A percentile compares a stretch with the other conserved stretches of the same genome.
Conservation (phyloP, 35 echinoderm and acorn worm genomes). For the Strongylocentrotus purpuratus region DNA sequence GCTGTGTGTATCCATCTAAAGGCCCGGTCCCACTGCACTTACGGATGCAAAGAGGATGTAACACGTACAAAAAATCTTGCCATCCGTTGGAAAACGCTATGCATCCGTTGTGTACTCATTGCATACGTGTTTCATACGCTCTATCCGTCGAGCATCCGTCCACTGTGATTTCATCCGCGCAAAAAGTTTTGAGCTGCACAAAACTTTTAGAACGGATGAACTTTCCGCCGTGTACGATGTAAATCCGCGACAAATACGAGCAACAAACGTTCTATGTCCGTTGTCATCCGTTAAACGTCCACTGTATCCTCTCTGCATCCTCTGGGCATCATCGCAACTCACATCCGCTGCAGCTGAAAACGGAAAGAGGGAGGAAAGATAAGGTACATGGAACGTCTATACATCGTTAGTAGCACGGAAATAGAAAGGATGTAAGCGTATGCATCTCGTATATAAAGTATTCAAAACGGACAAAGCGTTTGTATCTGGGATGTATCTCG, state of each 20-base stretch:
- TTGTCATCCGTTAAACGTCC: background rate
- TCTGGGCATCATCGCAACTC: too few species aligned
- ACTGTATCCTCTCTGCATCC: too few species aligned
- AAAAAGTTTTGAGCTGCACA: slow-evolving; percentile 37
- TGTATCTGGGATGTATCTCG: slow-evolving; percentile 36
- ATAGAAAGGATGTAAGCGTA: slow-evolving; percentile 35
- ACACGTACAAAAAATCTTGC: slow-evolving; percentile 23
- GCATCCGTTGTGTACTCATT: slow-evolving; percentile 41
- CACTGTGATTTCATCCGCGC: slow-evolving; percentile 25
- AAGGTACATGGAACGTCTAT: slow-evolving; percentile 29
- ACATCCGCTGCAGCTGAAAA: background rate
- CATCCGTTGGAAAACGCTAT: slow-evolving; percentile 32
- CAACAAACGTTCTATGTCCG: slow-evolving; percentile 24
- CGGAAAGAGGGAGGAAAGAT: slow-evolving; percentile 41
- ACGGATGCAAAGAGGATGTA: slow-evolving; percentile 33
- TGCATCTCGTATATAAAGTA: slow-evolving; percentile 40
- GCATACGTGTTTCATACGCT: slow-evolving; percentile 31
- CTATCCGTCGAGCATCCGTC: slow-evolving; percentile 42
- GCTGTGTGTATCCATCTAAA: too few species aligned
- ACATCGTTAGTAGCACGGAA: slow-evolving; percentile 39
- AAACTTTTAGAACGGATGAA: slow-evolving; percentile 45
- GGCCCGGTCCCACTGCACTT: slow-evolving; percentile 35
- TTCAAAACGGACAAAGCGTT: slow-evolving; percentile 13
- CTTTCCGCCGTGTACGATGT: slow-evolving; percentile 39
- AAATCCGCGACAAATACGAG: slow-evolving; percentile 23